These are phyloP conservation scores for Patiria pectinifera DNA, from an alignment of 53 echinoderm and acorn worm species.

Conservation along the genomic window DNA sequence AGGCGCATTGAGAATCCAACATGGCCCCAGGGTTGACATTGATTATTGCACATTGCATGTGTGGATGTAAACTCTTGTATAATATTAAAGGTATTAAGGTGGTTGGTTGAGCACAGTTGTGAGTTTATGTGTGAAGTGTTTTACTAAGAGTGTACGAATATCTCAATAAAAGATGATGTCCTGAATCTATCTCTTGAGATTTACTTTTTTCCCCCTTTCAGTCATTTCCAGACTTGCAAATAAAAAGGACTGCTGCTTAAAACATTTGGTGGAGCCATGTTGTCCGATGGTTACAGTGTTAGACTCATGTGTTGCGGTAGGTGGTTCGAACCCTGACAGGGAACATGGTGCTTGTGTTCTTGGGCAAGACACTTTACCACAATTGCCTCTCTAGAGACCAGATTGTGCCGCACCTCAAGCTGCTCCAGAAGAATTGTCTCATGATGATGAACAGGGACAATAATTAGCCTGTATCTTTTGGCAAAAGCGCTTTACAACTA, in stretches of 20 bases:
- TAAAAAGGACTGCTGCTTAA: no score
- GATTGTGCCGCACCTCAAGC: not conserved
- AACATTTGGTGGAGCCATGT: no score
- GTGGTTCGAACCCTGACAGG: no score
- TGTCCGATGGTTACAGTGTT: no score
- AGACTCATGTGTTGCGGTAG: no score
- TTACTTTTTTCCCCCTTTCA: not conserved
- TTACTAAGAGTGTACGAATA: slow-evolving; percentile 49
- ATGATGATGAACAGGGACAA: no score
- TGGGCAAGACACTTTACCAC: not conserved
- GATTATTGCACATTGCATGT: slow-evolving; percentile 47
- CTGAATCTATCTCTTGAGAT: not conserved
- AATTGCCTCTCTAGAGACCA: not conserved
- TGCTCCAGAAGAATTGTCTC: not conserved
- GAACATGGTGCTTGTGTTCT: no score
- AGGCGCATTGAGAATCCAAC: not conserved
- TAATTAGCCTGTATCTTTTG: no score
- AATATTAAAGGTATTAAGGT: slow-evolving; percentile 21
- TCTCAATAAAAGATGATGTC: slow-evolving; percentile 51
- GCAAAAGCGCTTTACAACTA: no score
- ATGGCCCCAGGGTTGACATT: slow-evolving; percentile 26
- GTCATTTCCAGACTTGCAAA: not conserved
- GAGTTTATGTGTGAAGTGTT: slow-evolving; percentile 59
- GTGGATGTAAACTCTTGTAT: slow-evolving; percentile 57
- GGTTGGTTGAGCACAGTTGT: slow-evolving; percentile 58